Conservation (phyloP, 2,797 vertebrate genomes). For the Pseudomugil tenellus region DNA sequence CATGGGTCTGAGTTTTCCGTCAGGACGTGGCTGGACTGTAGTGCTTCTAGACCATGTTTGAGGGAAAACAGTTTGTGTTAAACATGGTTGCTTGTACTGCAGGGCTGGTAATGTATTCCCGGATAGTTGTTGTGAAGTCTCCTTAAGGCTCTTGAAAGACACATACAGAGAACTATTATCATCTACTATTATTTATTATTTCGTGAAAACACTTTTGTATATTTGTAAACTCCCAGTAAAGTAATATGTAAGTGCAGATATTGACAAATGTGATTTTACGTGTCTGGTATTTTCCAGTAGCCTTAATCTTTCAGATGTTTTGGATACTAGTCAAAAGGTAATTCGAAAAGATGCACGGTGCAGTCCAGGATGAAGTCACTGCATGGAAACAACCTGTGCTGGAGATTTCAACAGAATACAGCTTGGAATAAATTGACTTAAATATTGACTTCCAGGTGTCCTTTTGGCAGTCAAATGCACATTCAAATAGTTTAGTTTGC, state of each 20-base stretch:
- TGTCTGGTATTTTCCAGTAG: not conserved
- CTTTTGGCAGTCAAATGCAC: constrained; percentile 64
- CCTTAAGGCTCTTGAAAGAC: no score
- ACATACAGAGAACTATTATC: no score
- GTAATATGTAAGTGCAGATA: no score
- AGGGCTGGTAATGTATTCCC: not conserved
- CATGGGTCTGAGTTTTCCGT: not conserved
- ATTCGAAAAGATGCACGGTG: not conserved
- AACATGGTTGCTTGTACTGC: not conserved
- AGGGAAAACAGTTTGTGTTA: constrained; percentile 6
- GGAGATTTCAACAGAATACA: not conserved
- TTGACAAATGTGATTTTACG: not conserved
- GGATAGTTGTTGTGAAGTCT: not conserved
- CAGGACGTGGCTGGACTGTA: constrained; percentile 21
- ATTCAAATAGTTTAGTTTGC: constrained; percentile 54
- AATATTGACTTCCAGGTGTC: constrained; percentile 1
- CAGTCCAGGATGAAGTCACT: not conserved
- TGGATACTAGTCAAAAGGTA: not conserved
- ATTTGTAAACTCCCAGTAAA: no score
- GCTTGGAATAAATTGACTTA: not conserved
- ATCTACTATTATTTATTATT: no score
- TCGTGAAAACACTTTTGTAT: no score
- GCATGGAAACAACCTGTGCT: not conserved
- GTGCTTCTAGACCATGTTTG: constrained; percentile 69
- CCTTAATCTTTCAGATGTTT: not conserved